Evolutionary conservation across 2,113 vertebrate genomes (phyloP), one percentile per base, ranked within the genome.

Genomic region (Plecturocebus donacophilus): DNA sequence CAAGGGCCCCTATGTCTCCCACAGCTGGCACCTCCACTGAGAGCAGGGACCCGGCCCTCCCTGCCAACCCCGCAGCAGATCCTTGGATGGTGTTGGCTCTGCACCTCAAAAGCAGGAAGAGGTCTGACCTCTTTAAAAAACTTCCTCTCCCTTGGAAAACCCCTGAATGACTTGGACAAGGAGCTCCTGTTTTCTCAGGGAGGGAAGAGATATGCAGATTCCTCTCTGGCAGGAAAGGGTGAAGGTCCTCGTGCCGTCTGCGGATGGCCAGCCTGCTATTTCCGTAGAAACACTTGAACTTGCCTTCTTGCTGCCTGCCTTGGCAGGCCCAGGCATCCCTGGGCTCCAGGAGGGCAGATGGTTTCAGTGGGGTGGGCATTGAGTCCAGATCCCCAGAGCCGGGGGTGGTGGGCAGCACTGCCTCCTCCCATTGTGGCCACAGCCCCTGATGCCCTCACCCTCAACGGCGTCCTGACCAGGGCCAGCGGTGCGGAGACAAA

Each of bases 261-360:
- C 1, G 61, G 61, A 64, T 32, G 27, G 61, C 32, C 3, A 1
- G 25, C 75, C 3, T 6, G 49, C 86, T 49, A 8, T 91, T 97
- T 95, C 98, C 77, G 76, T 14, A 58, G 97, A 98, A 98, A 97
- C 95, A 97, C 98, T 98, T 97, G 90, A 23, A 77, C 73, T 82
- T 25, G 42, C n/a, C 25, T 70, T 3, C 30, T 83, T 70, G 61
- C 61, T 64, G 27, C 98, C 98, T 79, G 95, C 98, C 98, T 98
- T 97, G 93, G 97, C 98, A 98, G 98, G 98, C 96, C 77, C 76
- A 79, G 90, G 66, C 14, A 82, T 94, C 97, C 86, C 68, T 47
- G 97, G 91, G 86, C 97, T 91, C 97, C 94, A 2, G 94, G 90
- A 96, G 14, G 95, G 97, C 98, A 98, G 98, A 97, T 97, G 98